Evolutionary conservation across 2,888 invertebrate genomes (phyloP), one percentile per base, ranked within the genome.

Genomic region (Hyppa rectilinea): DNA sequence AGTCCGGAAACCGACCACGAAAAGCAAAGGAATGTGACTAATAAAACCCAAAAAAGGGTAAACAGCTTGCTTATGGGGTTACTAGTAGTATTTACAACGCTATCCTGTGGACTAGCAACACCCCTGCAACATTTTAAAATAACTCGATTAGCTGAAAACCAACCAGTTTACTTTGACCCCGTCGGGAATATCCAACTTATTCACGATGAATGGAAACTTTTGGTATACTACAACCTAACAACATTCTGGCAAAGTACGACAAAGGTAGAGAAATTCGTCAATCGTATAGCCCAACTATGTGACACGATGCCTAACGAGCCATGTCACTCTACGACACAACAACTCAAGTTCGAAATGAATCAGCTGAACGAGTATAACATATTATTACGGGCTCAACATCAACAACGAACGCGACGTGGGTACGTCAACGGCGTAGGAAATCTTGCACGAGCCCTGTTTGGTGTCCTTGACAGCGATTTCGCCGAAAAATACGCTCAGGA

Each of bases 211-310:
- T 55, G 64, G 64, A 70, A 53, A 38, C 52, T 64, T 14, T 45
- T 64, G 10, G 49, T 65, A 38, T 55, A 60, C 20, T 65, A 60
- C 5, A 65, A 71, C 47, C n/a, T 71, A 9, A 55, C 60, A 20
- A 65, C 65, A 31, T 71, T 65, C 23, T 71, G 71, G 60, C 60
- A 71, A 49, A 55, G 55, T 53, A 64, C 58, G 9, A n/a, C 3
- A 6, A 53, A 64, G 26, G 36, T 70, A 23, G n/a, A 47, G 23
- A 23, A 47, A 23, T 47, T 47, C 5, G n/a, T n/a, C n/a, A 45
- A 45, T n/a, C 45, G 14, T n/a, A 9, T 45, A 40, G 40, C 40
- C 20, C 40, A 45, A n/a, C 10, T 45, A 47, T 47, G 47, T 12
- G 2, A 47, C 47, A 47, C 47, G n/a, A 47, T 47, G 12, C 23